A percentile compares a stretch with the other conserved stretches of the same genome.
phyloP scores from a whole-genome alignment of 2,113 vertebrate genomes.

The Dendrocopos noguchii region DNA sequence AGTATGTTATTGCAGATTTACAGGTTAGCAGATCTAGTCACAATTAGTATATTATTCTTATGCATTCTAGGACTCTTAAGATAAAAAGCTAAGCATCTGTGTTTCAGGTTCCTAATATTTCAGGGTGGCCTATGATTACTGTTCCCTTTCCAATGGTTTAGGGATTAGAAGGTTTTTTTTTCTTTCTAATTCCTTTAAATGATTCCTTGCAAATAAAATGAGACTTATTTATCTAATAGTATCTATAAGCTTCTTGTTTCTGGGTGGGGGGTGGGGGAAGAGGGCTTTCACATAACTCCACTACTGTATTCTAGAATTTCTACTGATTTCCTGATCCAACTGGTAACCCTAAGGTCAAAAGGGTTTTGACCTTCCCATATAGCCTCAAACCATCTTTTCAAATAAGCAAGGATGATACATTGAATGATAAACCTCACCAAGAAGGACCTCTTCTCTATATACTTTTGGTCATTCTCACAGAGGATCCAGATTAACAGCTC shows the following conservation, averaged over 20 bases:
- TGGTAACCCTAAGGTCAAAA: background rate
- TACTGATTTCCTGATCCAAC: background rate
- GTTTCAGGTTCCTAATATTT: background rate
- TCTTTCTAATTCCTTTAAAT: background rate
- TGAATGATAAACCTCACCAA: background rate
- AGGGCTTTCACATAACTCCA: background rate
- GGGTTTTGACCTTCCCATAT: background rate
- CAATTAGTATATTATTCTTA: slow-evolving; percentile 9
- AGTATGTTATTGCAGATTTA: slow-evolving; percentile 15
- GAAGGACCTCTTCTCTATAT: background rate
- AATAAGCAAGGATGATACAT: background rate
- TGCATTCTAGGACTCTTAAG: background rate
- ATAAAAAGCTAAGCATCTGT: background rate
- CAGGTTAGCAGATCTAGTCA: slow-evolving; percentile 4
- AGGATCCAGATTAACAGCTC: background rate
- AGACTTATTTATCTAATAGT: background rate
- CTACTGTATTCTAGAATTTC: background rate
- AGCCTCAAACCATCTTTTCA: background rate
- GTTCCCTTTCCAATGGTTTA: background rate
- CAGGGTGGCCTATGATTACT: background rate
- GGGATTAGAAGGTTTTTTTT: background rate
- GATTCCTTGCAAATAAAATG: slow-evolving; percentile 24
- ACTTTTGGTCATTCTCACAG: background rate
- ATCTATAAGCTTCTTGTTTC: background rate
- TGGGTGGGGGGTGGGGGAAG: background rate